A percentile compares a stretch with the other conserved stretches of the same genome.
phyloP scores from a whole-genome alignment of 1,140 invertebrate genomes.

The Lethocerus indicus region DNA sequence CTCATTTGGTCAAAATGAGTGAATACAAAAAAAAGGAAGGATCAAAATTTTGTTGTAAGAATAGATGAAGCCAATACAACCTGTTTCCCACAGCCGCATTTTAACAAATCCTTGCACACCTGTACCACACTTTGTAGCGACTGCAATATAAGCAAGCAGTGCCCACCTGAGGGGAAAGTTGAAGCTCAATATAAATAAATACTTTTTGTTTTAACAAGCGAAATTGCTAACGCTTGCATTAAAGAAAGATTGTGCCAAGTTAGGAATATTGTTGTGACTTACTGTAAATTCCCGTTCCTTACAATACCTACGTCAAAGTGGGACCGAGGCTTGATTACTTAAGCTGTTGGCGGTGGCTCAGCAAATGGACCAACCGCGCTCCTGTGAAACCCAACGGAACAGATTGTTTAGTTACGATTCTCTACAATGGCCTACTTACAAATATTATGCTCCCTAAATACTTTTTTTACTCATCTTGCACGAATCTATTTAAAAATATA shows the following conservation, averaged over 20 bases:
- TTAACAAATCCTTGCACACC: not conserved
- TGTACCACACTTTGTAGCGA: too few species aligned
- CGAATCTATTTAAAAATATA: not conserved
- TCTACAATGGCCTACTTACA: too few species aligned
- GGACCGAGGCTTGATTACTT: not conserved
- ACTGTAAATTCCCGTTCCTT: not conserved
- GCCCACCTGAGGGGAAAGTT: not conserved
- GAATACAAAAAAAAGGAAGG: too few species aligned
- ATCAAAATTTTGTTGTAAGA: too few species aligned
- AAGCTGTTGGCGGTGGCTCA: constrained; percentile 7
- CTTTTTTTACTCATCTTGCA: not conserved
- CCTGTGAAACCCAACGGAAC: constrained; percentile 13
- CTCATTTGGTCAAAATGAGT: too few species aligned
- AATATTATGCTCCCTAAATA: not conserved
- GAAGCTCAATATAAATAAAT: not conserved
- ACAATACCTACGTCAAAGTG: constrained; percentile 3
- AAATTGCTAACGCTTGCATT: not conserved
- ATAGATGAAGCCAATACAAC: constrained; percentile 7
- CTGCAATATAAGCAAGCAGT: not conserved
- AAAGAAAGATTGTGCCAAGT: not conserved
- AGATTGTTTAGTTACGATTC: constrained; percentile 9
- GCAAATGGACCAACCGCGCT: constrained; percentile 8
- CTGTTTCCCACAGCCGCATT: too few species aligned
- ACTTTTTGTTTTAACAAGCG: not conserved
- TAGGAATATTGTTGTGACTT: not conserved